Percentiles rank a stretch among this genome's conserved stretches.
These are phyloP conservation scores for Tursiops truncatus DNA, from an alignment of 2,113 vertebrate genomes.

Conservation along the genomic window DNA sequence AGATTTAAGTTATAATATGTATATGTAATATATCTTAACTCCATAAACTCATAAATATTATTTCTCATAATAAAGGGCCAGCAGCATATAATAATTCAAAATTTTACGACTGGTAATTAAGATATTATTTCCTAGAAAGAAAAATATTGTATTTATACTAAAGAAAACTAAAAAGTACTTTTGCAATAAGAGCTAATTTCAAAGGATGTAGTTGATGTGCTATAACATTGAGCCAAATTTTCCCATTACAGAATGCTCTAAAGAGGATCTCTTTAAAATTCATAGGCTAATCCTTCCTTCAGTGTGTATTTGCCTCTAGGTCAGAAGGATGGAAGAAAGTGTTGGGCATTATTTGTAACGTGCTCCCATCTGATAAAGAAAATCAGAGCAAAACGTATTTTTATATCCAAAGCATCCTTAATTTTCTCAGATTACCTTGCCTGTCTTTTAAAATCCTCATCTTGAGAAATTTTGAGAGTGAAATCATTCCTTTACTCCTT, in stretches of 20 bases:
- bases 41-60: neutral
- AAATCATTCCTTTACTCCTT: conserved; percentile 60
- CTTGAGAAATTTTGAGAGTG: conserved; percentile 62
- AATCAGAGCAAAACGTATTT: neutral
- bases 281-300: conserved; percentile 59
- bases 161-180: neutral
- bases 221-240: conserved; percentile 16
- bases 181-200: neutral
- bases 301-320: neutral
- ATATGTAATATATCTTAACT: neutral
- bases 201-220: neutral
- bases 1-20: neutral
- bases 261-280: conserved; percentile 68
- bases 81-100: neutral
- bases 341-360: conserved; percentile 53
- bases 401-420: conserved; percentile 64
- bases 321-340: neutral
- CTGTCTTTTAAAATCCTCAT: conserved; percentile 71
- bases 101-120: neutral
- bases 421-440: conserved; percentile 61
- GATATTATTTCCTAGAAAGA: neutral
- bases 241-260: conserved; percentile 29
- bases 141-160: neutral
- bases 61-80: neutral
- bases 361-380: neutral